Evolutionary conservation across 2,113 vertebrate genomes (phyloP), one percentile per base, ranked within the genome.

Genomic region (Pseudorhombus dupliciocellatus): DNA sequence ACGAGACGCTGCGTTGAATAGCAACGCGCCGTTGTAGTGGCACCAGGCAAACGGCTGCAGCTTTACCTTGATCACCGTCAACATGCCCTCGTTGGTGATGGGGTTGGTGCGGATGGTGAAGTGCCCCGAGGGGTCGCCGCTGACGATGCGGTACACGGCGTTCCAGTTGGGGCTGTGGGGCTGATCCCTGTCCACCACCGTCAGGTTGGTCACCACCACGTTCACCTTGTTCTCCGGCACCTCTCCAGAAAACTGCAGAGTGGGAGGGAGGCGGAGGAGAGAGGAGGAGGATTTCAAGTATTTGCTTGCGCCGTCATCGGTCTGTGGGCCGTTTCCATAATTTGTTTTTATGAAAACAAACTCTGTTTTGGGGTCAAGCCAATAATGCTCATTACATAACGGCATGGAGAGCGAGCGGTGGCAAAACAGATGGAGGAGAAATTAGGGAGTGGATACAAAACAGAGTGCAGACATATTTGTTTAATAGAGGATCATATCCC

Each of bases 121-220:
- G 85, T 99, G 97, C 7, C 96, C 95, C 0, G 95, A 92, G 42
- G 96, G 95, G 90, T 99, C 97, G 59, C 97, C 98, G 1, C 96
- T 97, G 83, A 98, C 95, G 42, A 99, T 97, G 56, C 96, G 94
- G 88, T 99, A 99, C 14, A 97, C 87, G 0, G 97, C 97, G 0
- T 98, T 98, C 98, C 98, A 99, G 92, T 98, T 98, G 10, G 96
- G 94, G 0, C 96, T 97, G 90, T 96, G 96, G 0, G 97, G 97
- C 92, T 98, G 97, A 82, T 99, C 97, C 60, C 96, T 86, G 91
- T 99, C 98, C 87, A 96, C 87, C 84, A 98, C 96, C 0, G 96
- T 97, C 85, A 99, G 90, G 84, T 99, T 99, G 18, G 97, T 96
- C 22, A 99, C 96, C 70, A 98, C 95, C 0, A 93, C 93, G 22